Percentiles rank a stretch among this genome's conserved stretches.
Evolutionary conservation across 2,113 vertebrate genomes (phyloP).

Genomic region (Eretmodus cyanostictus): DNA sequence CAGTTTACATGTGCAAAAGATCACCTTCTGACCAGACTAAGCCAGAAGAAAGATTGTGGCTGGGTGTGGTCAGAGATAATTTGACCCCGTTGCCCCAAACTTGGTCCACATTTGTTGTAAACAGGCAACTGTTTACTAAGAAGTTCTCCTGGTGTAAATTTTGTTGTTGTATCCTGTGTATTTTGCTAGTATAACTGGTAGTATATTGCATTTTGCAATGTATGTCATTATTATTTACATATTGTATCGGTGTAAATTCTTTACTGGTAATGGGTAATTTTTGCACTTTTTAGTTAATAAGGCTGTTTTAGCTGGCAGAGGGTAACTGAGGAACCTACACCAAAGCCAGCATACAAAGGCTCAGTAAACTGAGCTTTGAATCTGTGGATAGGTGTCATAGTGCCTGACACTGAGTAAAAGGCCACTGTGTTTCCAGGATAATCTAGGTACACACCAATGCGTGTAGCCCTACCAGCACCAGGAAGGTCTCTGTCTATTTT

Average conservation of each 20-base stretch:
- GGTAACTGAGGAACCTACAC: constrained; percentile 78
- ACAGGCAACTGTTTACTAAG: neutral
- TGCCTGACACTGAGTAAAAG: constrained; percentile 81
- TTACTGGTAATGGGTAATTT: neutral
- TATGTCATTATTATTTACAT: neutral
- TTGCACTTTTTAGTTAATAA: neutral
- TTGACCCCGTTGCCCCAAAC: neutral
- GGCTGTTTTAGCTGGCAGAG: constrained; percentile 60
- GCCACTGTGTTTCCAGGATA: constrained; percentile 69
- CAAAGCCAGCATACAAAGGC: constrained; percentile 83
- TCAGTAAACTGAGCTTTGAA: constrained; percentile 79
- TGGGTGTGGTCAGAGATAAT: neutral
- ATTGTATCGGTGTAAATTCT: neutral
- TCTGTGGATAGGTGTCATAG: constrained; percentile 70
- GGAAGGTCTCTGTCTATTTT: constrained; percentile 68
- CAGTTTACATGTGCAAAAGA: neutral
- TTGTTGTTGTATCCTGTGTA: neutral
- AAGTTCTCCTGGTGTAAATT: neutral
- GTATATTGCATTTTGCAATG: neutral
- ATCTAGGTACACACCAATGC: constrained; percentile 83
- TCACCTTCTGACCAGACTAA: neutral
- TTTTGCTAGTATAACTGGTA: no score
- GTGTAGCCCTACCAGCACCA: constrained; percentile 31
- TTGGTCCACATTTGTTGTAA: neutral
- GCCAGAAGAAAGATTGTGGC: neutral